These are phyloP conservation scores for Cyprinus carpio DNA, from an alignment of 2,113 vertebrate species.

Conservation along the genomic window DNA sequence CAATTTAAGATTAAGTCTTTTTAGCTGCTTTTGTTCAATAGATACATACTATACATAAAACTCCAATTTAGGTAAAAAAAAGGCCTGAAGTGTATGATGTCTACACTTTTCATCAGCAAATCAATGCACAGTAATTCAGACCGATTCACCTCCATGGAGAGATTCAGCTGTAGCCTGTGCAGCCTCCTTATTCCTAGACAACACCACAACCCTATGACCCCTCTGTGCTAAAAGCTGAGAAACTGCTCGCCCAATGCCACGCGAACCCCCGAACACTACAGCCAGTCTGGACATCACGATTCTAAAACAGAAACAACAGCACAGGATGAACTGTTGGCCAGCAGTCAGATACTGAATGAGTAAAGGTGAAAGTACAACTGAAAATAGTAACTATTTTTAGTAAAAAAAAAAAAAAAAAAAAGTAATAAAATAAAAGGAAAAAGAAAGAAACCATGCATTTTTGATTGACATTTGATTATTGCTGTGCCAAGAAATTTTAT, in stretches of 20 bases:
- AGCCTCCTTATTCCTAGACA: conserved; percentile 78
- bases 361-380: neutral
- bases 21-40: neutral
- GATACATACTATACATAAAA: neutral
- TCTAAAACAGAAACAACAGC: neutral
- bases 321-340: neutral
- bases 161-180: conserved; percentile 70
- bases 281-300: conserved; percentile 81
- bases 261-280: conserved; percentile 88
- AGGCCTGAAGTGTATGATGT: neutral
- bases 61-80: neutral
- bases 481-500: neutral
- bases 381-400: neutral
- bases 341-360: neutral
- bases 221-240: conserved; percentile 80
- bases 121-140: neutral
- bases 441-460: neutral
- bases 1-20: neutral
- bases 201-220: conserved; percentile 81
- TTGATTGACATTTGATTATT: neutral
- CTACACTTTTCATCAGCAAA: neutral
- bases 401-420: too few relatives aligned
- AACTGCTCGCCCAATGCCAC: conserved; percentile 88
- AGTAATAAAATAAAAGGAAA: too few relatives aligned
- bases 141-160: conserved; percentile 80